phyloP scores from a whole-genome alignment of 2,888 invertebrate genomes.

The Phortica magna region DNA sequence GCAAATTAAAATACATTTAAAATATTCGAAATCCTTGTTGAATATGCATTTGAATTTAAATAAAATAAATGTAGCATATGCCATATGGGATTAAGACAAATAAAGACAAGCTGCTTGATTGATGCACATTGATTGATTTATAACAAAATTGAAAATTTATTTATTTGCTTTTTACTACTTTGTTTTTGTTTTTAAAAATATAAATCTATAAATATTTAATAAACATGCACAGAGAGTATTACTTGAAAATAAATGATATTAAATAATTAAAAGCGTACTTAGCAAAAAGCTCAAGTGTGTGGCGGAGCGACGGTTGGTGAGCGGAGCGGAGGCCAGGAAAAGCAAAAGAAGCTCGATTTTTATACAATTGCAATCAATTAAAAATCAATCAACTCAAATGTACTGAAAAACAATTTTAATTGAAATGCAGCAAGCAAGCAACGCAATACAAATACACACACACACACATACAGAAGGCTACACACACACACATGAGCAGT shows the following conservation, averaged over 20 bases:
- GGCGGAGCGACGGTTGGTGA: too few species aligned
- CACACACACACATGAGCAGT: neutral
- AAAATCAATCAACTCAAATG: constrained; percentile 72
- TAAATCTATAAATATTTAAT: constrained; percentile 4
- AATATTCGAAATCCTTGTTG: constrained; percentile 51
- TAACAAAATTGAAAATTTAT: constrained; percentile 54
- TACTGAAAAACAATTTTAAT: constrained; percentile 71
- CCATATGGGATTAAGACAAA: constrained; percentile 40
- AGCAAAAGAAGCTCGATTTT: constrained; percentile 26
- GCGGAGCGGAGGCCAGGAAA: too few species aligned
- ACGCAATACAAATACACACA: constrained; percentile 31
- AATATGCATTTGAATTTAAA: constrained; percentile 54
- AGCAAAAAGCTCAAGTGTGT: constrained; percentile 40
- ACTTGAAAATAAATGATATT: constrained; percentile 30
- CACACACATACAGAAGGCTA: neutral
- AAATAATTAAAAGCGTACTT: constrained; percentile 29
- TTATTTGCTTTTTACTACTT: constrained; percentile 47
- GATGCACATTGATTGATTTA: neutral
- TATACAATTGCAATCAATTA: constrained; percentile 67
- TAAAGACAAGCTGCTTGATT: constrained; percentile 54
- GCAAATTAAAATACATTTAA: constrained; percentile 68
- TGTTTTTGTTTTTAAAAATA: neutral
- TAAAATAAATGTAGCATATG: constrained; percentile 46
- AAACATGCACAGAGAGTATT: neutral
- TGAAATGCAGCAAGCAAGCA: constrained; percentile 61